Percentiles rank a stretch among this genome's conserved stretches.
These are phyloP conservation scores for Cepphus grylle DNA, from an alignment of 2,113 vertebrate species.

Conservation along the genomic window DNA sequence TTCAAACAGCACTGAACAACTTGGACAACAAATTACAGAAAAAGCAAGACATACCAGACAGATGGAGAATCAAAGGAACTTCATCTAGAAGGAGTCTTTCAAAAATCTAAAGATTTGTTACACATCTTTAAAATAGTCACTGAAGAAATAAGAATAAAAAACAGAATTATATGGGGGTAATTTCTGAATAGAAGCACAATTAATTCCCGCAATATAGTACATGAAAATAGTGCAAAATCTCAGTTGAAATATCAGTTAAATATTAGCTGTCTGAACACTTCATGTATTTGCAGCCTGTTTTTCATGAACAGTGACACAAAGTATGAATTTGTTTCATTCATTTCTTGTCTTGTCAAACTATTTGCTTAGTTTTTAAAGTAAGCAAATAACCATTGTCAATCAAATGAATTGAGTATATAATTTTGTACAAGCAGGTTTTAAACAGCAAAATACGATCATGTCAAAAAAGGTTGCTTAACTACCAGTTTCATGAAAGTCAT, in stretches of 20 bases:
- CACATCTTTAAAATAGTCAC: not conserved
- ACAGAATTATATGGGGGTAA: not conserved
- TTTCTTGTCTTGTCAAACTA: not conserved
- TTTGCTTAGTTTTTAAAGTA: constrained; percentile 5
- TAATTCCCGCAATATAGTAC: not conserved
- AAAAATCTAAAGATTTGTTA: not conserved
- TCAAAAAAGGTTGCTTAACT: not conserved
- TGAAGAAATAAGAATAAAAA: not conserved
- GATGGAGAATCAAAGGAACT: not conserved
- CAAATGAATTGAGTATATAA: not conserved
- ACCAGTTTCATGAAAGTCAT: not conserved
- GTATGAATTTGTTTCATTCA: not conserved
- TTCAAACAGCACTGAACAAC: not conserved
- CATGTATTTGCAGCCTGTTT: not conserved
- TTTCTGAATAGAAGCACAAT: not conserved
- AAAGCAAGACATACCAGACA: not conserved
- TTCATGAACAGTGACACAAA: not conserved
- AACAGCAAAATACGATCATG: not conserved
- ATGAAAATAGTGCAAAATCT: not conserved
- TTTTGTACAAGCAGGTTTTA: not conserved
- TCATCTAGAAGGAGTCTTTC: not conserved
- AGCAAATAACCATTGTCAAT: constrained; percentile 4
- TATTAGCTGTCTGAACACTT: not conserved
- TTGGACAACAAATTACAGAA: not conserved
- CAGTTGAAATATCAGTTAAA: not conserved